These are phyloP conservation scores for Tenrec ecaudatus DNA, from an alignment of 2,113 vertebrate species.

Conservation along the genomic window DNA sequence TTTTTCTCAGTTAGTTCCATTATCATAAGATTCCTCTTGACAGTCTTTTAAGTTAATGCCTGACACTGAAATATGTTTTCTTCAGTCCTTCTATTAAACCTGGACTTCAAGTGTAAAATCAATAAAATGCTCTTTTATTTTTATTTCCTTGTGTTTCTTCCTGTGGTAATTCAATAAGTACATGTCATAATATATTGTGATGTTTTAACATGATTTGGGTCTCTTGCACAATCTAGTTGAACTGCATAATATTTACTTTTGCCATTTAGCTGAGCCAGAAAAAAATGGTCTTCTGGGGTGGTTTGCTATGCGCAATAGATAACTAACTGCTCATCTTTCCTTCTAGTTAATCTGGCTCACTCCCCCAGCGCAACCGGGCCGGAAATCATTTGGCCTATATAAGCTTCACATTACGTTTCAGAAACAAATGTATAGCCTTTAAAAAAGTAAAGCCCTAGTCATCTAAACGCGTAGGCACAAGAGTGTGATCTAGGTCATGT, in stretches of 20 bases:
- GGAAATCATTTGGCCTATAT: no score
- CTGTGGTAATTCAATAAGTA: neutral
- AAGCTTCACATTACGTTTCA: no score
- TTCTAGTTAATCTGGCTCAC: no score
- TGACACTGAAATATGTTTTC: neutral
- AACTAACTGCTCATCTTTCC: no score
- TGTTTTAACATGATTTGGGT: neutral
- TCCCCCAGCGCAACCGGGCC: no score
- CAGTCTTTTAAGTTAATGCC: neutral
- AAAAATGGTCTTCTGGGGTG: no score
- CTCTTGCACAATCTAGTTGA: neutral
- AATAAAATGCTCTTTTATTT: constrained; percentile 17
- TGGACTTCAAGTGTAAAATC: constrained; percentile 23
- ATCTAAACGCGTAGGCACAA: no score
- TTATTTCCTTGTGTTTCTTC: neutral
- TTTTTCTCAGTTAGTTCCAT: neutral
- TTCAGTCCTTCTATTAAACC: constrained; percentile 19
- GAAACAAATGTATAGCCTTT: no score
- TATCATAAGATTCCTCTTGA: neutral
- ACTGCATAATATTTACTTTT: neutral
- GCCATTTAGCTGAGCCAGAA: neutral
- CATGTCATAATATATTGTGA: neutral
- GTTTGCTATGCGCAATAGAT: no score
- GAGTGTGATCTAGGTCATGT: no score
- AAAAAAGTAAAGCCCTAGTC: no score